phyloP scores from a whole-genome alignment of 2,888 invertebrate genomes.

The Cantharis rufa region DNA sequence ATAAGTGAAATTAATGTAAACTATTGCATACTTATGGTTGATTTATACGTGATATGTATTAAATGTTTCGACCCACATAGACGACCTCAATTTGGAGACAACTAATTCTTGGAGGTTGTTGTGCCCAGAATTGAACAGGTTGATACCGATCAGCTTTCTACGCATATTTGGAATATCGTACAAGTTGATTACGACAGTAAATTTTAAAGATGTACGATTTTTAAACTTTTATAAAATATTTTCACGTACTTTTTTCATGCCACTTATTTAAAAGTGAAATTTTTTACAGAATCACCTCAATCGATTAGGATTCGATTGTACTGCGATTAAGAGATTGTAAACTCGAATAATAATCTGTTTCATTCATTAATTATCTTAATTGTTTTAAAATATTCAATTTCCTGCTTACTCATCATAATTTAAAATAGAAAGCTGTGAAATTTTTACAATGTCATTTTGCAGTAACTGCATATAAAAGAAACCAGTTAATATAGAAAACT shows the following conservation, averaged over 20 bases:
- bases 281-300: not conserved
- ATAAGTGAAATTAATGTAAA: slow-evolving; percentile 6
- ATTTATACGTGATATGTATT: slow-evolving; percentile 25
- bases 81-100: slow-evolving; percentile 29
- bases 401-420: not conserved
- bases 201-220: not conserved
- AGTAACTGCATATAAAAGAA: not conserved
- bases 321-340: not conserved
- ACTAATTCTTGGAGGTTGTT: slow-evolving; percentile 22
- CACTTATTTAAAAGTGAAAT: not conserved
- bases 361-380: not conserved
- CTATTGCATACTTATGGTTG: slow-evolving; percentile 4
- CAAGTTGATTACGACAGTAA: not conserved
- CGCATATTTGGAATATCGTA: slow-evolving; percentile 22
- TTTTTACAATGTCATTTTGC: not conserved
- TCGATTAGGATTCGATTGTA: not conserved
- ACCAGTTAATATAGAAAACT: not conserved
- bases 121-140: slow-evolving; percentile 22
- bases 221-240: not conserved
- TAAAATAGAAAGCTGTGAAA: not conserved
- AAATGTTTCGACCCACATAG: slow-evolving; percentile 24
- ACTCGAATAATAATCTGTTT: not conserved
- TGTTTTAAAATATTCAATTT: not conserved
- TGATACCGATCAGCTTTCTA: slow-evolving; percentile 26
- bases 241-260: not conserved